Conservation (phyloP, 2,113 vertebrate genomes). For the Psittacus erithacus region DNA sequence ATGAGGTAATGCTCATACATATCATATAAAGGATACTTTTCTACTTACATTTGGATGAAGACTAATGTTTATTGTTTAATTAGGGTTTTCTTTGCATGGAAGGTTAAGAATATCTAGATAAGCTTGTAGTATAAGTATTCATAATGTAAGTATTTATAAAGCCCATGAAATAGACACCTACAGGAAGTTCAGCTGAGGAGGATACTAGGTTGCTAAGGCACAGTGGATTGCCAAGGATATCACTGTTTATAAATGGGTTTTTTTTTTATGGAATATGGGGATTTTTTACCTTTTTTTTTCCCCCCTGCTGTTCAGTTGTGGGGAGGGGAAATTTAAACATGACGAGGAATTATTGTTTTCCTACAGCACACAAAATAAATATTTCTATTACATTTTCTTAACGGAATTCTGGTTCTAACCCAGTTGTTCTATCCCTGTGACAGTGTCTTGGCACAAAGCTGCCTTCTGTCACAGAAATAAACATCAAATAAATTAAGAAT, state of each 20-base stretch:
- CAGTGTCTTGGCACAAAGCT: background rate
- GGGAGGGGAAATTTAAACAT: background rate
- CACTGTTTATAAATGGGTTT: background rate
- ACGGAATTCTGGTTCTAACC: background rate
- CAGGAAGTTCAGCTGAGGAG: background rate
- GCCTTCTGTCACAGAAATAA: background rate
- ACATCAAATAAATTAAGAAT: background rate
- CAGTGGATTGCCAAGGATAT: background rate
- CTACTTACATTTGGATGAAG: background rate
- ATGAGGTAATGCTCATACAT: background rate
- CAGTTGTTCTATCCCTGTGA: background rate
- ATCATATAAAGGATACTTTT: background rate
- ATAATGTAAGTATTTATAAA: background rate
- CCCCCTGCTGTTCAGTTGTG: background rate
- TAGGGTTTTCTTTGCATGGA: background rate
- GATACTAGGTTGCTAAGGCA: background rate
- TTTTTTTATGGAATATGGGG: background rate
- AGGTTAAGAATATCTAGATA: background rate
- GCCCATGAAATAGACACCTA: background rate
- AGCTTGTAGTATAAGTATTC: background rate
- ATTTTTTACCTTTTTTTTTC: background rate
- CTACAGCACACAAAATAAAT: background rate
- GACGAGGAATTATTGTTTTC: background rate
- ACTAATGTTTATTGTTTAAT: background rate
- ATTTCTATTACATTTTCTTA: background rate